phyloP scores from a whole-genome alignment of 2,888 invertebrate species.

The Protula sp. region DNA sequence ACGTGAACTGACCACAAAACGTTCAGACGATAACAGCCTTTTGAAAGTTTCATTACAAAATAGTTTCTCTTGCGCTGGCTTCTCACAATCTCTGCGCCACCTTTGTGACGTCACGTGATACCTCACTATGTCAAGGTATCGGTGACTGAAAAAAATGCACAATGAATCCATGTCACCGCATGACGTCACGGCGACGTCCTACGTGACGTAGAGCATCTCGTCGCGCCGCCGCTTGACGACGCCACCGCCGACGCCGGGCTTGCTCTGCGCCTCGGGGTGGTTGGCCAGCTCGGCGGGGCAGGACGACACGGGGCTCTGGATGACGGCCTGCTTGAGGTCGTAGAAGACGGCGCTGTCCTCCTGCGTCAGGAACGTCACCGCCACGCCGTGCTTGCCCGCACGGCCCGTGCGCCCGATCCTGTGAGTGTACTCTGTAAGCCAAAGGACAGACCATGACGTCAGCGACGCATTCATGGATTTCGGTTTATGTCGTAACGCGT shows the following conservation, averaged over 20 bases:
- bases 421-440: slow-evolving; percentile 68
- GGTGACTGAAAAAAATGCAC: no score
- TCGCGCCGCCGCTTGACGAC: slow-evolving; percentile 69
- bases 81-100: no score
- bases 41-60: no score
- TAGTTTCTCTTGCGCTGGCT: no score
- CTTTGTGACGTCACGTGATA: no score
- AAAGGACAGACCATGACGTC: neutral
- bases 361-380: slow-evolving; percentile 93
- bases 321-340: slow-evolving; percentile 83
- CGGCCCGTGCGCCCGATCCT: slow-evolving; percentile 98
- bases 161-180: no score
- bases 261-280: slow-evolving; percentile 97
- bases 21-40: no score
- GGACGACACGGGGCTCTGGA: slow-evolving; percentile 83
- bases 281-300: slow-evolving; percentile 96
- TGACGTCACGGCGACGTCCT: no score
- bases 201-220: slow-evolving; percentile 29
- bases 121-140: no score
- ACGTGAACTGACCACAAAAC: no score
- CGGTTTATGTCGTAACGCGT: no score
- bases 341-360: slow-evolving; percentile 93
- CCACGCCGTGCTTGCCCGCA: slow-evolving; percentile 94
- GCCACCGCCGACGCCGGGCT: slow-evolving; percentile 75
- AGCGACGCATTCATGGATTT: no score